Evolutionary conservation across 2,888 invertebrate genomes (phyloP), one percentile per base, ranked within the genome.

Genomic region (Lamellibrachia satsuma): DNA sequence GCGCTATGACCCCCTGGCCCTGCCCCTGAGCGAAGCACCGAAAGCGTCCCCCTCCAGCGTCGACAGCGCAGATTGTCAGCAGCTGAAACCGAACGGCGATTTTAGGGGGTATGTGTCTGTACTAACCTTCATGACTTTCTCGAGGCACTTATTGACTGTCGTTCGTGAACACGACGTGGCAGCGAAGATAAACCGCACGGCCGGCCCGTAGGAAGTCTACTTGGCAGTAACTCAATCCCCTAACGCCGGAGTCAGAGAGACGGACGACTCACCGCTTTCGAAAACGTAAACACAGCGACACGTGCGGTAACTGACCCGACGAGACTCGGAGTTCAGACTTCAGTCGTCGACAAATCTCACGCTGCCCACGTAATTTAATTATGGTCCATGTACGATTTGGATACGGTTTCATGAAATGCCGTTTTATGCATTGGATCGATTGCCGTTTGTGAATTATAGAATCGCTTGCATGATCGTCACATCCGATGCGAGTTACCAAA

Each of bases 241-340:
- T n/a, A 75, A 75, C 75, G 75, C 75, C 75, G n/a, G n/a, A n/a
- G n/a, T n/a, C n/a, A 15, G 75, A 75, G 75, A 75, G 75, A 75
- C 75, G 75, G 22, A 60, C 75, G 75, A 75, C 75, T 75, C 75
- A 75, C 75, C 75, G 75, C 75, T 75, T 15, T 11, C 75, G 75
- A 75, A 60, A 75, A 75, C 75, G 75, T 75, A 75, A 75, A 75
- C 75, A 75, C 75, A 75, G 75, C 75, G 75, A 75, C 75, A 75
- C 75, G 75, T 75, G 75, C n/a, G 75, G 75, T 22, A 6, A 75
- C 75, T 75, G 75, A 75, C 75, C 75, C 75, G 1, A 75, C 75
- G 1, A 39, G 15, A 22, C 22, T 75, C 11, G 75, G 22, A n/a
- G 75, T 15, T 75, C 75, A 75, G 39, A 39, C 39, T 39, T 39